A percentile compares a stretch with the other conserved stretches of the same genome.
phyloP scores from a whole-genome alignment of 2,113 vertebrate genomes.

The Trematocara unimaculatum region DNA sequence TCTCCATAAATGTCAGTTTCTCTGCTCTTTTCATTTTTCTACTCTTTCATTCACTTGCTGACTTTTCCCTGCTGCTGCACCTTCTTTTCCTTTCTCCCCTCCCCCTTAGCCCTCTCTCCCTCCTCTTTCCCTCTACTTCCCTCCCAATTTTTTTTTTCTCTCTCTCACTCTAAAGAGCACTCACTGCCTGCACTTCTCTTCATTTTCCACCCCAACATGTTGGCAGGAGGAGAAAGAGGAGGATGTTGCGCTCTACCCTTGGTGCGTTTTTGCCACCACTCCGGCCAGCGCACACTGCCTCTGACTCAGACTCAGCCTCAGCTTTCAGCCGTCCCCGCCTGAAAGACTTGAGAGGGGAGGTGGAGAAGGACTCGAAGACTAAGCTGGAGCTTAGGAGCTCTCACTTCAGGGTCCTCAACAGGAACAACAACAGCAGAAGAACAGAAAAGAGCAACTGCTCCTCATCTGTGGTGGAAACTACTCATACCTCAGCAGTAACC shows the following conservation, averaged over 20 bases:
- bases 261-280: conserved; percentile 60
- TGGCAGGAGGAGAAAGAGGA: conserved; percentile 62
- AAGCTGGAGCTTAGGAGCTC: conserved; percentile 39
- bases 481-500: conserved; percentile 33
- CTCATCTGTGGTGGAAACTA: conserved; percentile 55
- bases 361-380: conserved; percentile 23
- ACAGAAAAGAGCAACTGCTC: conserved; percentile 36
- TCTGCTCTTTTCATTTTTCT: not conserved
- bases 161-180: conserved; percentile 55
- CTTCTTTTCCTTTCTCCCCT: conserved; percentile 32
- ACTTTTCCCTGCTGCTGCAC: conserved; percentile 30
- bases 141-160: conserved; percentile 45
- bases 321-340: conserved; percentile 52
- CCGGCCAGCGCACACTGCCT: conserved; percentile 46
- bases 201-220: conserved; percentile 70
- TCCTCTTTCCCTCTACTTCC: conserved; percentile 46
- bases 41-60: not conserved
- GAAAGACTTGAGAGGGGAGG: conserved; percentile 55
- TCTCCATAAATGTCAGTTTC: not conserved
- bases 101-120: conserved; percentile 30
- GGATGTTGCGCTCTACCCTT: conserved; percentile 68
- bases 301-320: conserved; percentile 51
- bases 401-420: conserved; percentile 34
- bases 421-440: conserved; percentile 43
- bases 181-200: conserved; percentile 49